Evolutionary conservation across 2,888 invertebrate species (phyloP).

Genomic region (Eilema griseolum): DNA sequence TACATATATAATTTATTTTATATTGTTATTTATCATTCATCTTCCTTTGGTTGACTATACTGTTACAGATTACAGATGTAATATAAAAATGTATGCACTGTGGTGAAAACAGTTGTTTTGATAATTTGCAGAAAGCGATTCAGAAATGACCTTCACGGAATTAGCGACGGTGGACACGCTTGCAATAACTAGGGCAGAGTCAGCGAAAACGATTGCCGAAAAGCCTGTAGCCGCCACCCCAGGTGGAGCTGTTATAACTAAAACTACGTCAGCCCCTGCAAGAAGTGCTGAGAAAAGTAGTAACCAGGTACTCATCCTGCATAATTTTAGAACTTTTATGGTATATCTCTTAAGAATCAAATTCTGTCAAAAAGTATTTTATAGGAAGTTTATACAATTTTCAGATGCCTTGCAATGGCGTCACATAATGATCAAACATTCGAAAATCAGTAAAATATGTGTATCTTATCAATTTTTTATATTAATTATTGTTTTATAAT

Average conservation of each 20-base stretch:
- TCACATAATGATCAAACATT: neutral
- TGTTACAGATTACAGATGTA: no score
- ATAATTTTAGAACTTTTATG: neutral
- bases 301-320: conserved; percentile 45
- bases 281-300: conserved; percentile 39
- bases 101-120: neutral
- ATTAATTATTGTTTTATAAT: no score
- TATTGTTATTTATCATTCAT: no score
- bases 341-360: neutral
- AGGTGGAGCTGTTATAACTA: conserved; percentile 36
- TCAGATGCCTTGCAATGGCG: neutral
- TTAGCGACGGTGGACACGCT: conserved; percentile 60
- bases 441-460: neutral
- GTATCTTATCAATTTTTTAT: no score
- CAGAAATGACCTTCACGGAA: conserved; percentile 62
- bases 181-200: conserved; percentile 54
- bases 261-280: conserved; percentile 21
- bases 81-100: neutral
- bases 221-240: conserved; percentile 38
- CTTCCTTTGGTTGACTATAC: no score
- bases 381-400: neutral
- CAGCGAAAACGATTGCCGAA: conserved; percentile 4
- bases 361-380: no score
- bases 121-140: conserved; percentile 64
- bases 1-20: no score